Conservation (phyloP, 2,113 vertebrate genomes). For the Orycteropus afer region DNA sequence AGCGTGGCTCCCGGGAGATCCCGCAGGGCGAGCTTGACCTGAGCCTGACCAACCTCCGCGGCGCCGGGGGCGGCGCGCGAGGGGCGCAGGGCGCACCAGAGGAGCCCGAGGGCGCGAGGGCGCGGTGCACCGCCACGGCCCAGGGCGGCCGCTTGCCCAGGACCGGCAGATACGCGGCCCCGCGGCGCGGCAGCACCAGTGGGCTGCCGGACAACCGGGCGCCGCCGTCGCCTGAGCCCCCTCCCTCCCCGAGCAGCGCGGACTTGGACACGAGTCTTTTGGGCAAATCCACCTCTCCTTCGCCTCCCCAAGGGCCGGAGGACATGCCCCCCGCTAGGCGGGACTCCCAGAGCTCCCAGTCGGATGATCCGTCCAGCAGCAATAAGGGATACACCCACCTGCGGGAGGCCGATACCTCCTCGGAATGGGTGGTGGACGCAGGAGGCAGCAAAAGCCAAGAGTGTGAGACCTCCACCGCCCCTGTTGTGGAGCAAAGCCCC, state of each 20-base stretch:
- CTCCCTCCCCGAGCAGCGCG: constrained; percentile 79
- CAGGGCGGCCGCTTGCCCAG: constrained; percentile 64
- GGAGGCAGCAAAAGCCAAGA: constrained; percentile 81
- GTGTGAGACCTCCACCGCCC: constrained; percentile 75
- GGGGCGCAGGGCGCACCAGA: constrained; percentile 25
- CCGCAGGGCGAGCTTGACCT: constrained; percentile 82
- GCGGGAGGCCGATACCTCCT: constrained; percentile 91
- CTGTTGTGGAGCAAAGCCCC: constrained; percentile 65
- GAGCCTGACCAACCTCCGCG: constrained; percentile 82
- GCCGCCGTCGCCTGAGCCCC: constrained; percentile 68
- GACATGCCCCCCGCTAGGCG: constrained; percentile 77
- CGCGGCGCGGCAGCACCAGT: constrained; percentile 84
- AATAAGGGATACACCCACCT: constrained; percentile 96
- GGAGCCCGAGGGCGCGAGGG: constrained; percentile 25
- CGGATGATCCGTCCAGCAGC: constrained; percentile 88
- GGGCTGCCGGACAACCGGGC: constrained; percentile 83
- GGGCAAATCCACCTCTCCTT: constrained; percentile 84
- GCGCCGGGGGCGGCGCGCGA: constrained; percentile 64
- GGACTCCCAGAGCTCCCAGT: constrained; percentile 91
- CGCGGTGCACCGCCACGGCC: not conserved
- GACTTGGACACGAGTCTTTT: constrained; percentile 85
- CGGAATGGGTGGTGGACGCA: constrained; percentile 88
- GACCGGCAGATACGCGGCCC: constrained; percentile 71
- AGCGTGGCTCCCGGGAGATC: constrained; percentile 80
- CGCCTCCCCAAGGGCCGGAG: constrained; percentile 70